These are phyloP conservation scores for Petrocephalus microphthalmus DNA, from an alignment of 2,113 vertebrate genomes.

Conservation along the genomic window DNA sequence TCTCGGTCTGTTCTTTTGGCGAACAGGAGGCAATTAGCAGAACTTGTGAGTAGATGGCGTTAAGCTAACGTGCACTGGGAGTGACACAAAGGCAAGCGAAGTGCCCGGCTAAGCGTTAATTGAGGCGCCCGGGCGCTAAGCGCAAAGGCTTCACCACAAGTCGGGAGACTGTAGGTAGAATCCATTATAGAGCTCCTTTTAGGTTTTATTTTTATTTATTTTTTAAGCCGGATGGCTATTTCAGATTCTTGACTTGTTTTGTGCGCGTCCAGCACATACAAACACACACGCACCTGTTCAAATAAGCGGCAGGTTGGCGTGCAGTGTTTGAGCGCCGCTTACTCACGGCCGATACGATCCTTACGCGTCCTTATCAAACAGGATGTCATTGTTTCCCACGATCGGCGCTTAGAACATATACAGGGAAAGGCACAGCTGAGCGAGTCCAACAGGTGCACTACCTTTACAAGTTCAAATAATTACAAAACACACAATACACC, in stretches of 20 bases:
- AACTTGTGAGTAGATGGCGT: not conserved
- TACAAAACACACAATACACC: conserved; percentile 10
- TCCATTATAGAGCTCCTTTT: not conserved
- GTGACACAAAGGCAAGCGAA: not conserved
- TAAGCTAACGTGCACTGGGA: not conserved
- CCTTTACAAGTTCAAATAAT: not conserved
- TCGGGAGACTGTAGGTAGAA: not conserved
- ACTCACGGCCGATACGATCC: conserved; percentile 43
- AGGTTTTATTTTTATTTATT: not conserved
- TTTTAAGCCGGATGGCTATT: not conserved
- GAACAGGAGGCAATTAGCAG: conserved; percentile 14
- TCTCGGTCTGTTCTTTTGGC: not conserved
- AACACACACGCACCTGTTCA: conserved; percentile 60
- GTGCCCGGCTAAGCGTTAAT: not conserved
- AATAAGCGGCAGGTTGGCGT: conserved; percentile 52
- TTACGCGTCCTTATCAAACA: conserved; percentile 67
- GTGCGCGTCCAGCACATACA: not conserved
- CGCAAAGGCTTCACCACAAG: not conserved
- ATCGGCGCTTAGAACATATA: conserved; percentile 23
- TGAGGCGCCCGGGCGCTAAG: not conserved
- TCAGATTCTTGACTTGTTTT: not conserved
- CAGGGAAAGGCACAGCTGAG: conserved; percentile 22
- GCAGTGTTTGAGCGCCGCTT: not conserved
- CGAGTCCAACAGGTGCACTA: conserved; percentile 12
- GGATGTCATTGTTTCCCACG: conserved; percentile 53